Conservation (phyloP, 2,113 vertebrate species). For the Microcebus ravelobensis region DNA sequence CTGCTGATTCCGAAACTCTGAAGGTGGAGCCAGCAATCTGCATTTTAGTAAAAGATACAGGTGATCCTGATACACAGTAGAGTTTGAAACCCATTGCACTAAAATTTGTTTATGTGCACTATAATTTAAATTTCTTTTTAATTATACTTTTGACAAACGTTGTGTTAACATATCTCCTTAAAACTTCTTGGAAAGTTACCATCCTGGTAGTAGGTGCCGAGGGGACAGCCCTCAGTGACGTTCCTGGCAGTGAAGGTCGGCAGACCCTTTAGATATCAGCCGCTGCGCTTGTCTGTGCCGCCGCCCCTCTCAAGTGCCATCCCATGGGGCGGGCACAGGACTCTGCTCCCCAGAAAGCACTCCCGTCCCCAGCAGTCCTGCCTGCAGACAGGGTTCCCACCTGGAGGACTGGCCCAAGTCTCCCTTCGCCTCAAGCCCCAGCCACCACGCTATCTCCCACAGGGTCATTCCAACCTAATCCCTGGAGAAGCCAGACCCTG, state of each 20-base stretch:
- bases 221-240: no score
- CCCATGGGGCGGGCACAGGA: rapidly evolving
- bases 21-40: not conserved
- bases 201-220: not conserved
- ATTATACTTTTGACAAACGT: not conserved
- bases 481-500: not conserved
- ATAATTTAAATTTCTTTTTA: not conserved
- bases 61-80: not conserved
- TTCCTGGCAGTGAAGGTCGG: not conserved
- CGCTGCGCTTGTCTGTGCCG: no score
- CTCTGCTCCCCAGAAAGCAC: not conserved
- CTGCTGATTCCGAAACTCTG: not conserved
- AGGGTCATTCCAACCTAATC: not conserved
- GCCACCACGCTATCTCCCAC: no score
- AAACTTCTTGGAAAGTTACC: not conserved
- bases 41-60: not conserved
- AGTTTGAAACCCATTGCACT: not conserved
- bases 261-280: not conserved
- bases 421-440: not conserved
- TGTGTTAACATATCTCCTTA: not conserved
- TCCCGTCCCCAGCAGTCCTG: not conserved
- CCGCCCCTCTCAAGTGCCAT: not conserved
- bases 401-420: not conserved
- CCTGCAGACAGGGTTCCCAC: no score
- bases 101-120: not conserved